These are phyloP conservation scores for Pangasius mekongensis DNA, from an alignment of 2,797 vertebrate genomes.

Conservation along the genomic window DNA sequence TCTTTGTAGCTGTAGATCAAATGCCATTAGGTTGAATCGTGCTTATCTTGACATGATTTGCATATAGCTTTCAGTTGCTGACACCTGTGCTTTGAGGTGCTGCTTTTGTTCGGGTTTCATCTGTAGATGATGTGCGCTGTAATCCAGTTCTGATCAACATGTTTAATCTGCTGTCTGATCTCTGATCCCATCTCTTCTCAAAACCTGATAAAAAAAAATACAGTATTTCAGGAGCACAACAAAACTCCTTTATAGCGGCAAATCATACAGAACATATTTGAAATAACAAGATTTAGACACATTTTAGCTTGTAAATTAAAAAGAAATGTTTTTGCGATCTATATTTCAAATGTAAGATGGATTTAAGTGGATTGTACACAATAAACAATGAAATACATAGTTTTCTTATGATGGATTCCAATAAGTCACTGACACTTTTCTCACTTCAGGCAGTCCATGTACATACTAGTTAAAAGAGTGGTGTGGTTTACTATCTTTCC, in stretches of 20 bases:
- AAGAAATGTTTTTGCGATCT: not conserved
- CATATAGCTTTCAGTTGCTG: constrained; percentile 33
- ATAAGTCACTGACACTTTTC: not conserved
- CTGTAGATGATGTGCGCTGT: constrained; percentile 11
- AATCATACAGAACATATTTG: not conserved
- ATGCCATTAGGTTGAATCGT: constrained; percentile 22
- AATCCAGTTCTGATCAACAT: constrained; percentile 12
- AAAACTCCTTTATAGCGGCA: not conserved
- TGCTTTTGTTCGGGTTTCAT: constrained; percentile 28
- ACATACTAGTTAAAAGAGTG: not conserved
- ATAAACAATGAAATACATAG: not conserved
- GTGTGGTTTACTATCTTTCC: not conserved
- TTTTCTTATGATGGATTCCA: not conserved
- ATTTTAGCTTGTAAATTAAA: not conserved
- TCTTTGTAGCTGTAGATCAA: constrained; percentile 46
- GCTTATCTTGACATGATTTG: constrained; percentile 17
- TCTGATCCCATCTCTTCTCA: not conserved
- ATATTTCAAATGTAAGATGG: not conserved
- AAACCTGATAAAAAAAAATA: not conserved
- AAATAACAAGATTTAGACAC: not conserved
- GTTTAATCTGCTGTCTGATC: constrained; percentile 33
- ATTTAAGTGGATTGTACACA: not conserved
- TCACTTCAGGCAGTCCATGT: not conserved
- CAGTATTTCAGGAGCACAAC: not conserved
- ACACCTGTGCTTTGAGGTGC: constrained; percentile 46